Conservation (phyloP, 2,113 vertebrate genomes). For the Electrona antarctica region DNA sequence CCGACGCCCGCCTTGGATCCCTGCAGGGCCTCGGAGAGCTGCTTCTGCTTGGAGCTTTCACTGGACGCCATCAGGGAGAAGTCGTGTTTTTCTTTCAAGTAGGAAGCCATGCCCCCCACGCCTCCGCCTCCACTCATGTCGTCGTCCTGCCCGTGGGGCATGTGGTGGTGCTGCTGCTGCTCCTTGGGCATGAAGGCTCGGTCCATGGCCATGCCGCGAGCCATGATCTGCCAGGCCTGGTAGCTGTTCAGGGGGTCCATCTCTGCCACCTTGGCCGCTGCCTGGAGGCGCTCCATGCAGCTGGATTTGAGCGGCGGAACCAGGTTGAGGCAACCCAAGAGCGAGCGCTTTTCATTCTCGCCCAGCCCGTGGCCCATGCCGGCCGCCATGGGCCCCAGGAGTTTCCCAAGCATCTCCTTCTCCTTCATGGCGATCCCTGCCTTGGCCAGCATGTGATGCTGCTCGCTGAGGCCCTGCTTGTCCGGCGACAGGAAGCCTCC, state of each 20-base stretch:
- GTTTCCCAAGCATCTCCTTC: constrained; percentile 94
- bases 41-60: constrained; percentile 94
- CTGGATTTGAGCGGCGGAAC: constrained; percentile 97
- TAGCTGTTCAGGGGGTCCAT: constrained; percentile 99
- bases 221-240: constrained; percentile 99
- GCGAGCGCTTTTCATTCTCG: constrained; percentile 94
- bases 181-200: constrained; percentile 96
- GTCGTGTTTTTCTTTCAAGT: constrained; percentile 95
- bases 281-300: constrained; percentile 97
- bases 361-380: constrained; percentile 86
- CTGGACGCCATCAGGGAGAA: constrained; percentile 86
- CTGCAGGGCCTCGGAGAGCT: constrained; percentile 89
- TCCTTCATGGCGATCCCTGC: constrained; percentile 93
- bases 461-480: constrained; percentile 89
- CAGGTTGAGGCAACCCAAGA: constrained; percentile 94
- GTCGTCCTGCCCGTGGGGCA: constrained; percentile 89
- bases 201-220: constrained; percentile 95
- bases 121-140: constrained; percentile 83
- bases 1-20: constrained; percentile 85
- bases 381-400: constrained; percentile 88
- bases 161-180: constrained; percentile 74
- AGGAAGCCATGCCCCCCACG: constrained; percentile 80
- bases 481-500: constrained; percentile 92
- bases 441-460: constrained; percentile 89
- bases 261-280: constrained; percentile 95